Base-by-base conservation (phyloP, 2,113 vertebrate species). In the Callipepla squamata region DNA sequence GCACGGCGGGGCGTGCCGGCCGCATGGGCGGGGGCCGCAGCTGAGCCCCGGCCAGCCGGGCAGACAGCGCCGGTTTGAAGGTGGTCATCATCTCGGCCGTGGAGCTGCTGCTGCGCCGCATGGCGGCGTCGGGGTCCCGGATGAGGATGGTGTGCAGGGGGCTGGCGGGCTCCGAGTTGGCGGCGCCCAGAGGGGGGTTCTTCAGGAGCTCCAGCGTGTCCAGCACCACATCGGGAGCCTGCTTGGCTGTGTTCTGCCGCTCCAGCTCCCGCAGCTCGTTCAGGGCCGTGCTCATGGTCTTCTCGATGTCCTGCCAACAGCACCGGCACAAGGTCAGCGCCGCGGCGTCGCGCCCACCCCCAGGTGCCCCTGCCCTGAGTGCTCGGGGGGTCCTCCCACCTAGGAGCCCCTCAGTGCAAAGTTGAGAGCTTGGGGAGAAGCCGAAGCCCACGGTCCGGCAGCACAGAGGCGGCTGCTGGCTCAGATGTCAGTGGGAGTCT, bases 101-200 rank as follows among this genome's bases (percentile, higher is more conserved):
- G 89, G 99, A 99, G 97, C 98, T 98, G 98, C 98, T 99, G 97
- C 99, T 99, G 95, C 99, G 98, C 40, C 99, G 98, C 98, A 99
- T 98, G 93, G 99, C 99, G 0, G 99, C 99, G 0, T 99, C 99
- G 0, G 99, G 99, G 97, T 99, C 99, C 2, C 99, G 98, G 96
- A 99, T 99, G 97, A 99, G 98, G 47, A 99, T 99, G 97, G 99
- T 99, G 96, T 99, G 99, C 74, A 99, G 97, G 1, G 99, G 99
- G 85, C 99, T 99, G 97, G 98, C 98, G 0, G 99, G 99, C 94
- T 99, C 99, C 0, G 99, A 99, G 97, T 98, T 98, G 55, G 98
- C 92, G 0, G 98, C 97, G 3, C 97, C 98, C 59, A 94, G 23
- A 0, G 94, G 45, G 0, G 99, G 98, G 97, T 98, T 99, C 97